Conservation (phyloP, 2,888 invertebrate genomes). For the Orthosia gothica region DNA sequence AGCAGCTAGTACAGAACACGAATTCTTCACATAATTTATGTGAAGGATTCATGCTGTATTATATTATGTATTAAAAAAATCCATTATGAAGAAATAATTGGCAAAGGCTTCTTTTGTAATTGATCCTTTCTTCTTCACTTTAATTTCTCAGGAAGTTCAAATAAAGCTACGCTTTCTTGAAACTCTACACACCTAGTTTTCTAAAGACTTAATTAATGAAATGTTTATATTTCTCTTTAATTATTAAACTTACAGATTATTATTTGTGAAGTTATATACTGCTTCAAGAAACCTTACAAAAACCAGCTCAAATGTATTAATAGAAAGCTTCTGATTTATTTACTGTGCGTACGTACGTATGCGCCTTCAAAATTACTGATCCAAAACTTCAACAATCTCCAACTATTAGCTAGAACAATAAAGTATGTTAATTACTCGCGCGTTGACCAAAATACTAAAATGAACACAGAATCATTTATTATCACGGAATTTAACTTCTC, state of each 20-base stretch:
- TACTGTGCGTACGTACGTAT: not conserved
- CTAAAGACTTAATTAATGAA: conserved; percentile 12
- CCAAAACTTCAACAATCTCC: conserved; percentile 9
- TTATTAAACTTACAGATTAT: not conserved
- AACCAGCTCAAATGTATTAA: too few relatives aligned
- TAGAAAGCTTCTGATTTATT: not conserved
- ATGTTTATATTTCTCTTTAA: not conserved
- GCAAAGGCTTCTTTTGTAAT: conserved; percentile 37
- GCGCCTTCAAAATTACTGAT: not conserved
- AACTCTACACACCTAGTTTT: conserved; percentile 2
- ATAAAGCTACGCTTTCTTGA: conserved; percentile 16
- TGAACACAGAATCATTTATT: conserved; percentile 48
- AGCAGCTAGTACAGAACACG: not conserved
- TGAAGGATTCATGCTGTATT: too few relatives aligned
- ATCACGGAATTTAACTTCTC: conserved; percentile 50
- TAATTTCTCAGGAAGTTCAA: conserved; percentile 30
- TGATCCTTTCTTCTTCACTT: conserved; percentile 33
- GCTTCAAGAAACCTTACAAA: not conserved
- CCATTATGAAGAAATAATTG: conserved; percentile 21
- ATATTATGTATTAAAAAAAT: conserved; percentile 14
- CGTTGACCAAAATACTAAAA: conserved; percentile 42
- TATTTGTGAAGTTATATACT: conserved; percentile 1
- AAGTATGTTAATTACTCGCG: conserved; percentile 54
- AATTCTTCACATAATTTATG: conserved; percentile 25
- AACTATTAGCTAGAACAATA: conserved; percentile 14